Conservation (phyloP, 2,113 vertebrate genomes). For the Ginglymostoma cirratum region DNA sequence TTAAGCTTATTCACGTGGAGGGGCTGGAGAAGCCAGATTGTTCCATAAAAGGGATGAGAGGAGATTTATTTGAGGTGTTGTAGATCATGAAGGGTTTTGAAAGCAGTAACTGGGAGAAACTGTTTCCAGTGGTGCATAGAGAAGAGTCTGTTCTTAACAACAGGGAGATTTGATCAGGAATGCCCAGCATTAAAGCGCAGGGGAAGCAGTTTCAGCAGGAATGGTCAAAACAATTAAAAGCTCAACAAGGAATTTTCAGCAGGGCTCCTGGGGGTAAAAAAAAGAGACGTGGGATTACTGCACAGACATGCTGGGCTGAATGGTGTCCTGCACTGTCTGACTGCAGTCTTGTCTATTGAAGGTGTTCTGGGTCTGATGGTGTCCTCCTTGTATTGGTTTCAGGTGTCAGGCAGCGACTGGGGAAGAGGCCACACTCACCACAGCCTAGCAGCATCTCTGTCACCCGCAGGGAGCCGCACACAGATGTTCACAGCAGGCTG, state of each 20-base stretch:
- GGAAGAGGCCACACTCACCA: conserved; percentile 81
- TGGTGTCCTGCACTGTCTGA: neutral
- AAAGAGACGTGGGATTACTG: neutral
- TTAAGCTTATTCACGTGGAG: neutral
- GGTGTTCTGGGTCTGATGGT: neutral
- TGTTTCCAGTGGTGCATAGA: neutral
- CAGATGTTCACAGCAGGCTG: conserved; percentile 84
- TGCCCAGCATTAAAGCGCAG: neutral
- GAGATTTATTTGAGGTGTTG: neutral
- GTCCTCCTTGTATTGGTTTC: conserved; percentile 25
- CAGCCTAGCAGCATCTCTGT: conserved; percentile 47
- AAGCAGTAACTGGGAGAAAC: neutral
- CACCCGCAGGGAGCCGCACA: conserved; percentile 68
- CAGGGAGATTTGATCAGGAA: neutral
- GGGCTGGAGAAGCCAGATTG: neutral
- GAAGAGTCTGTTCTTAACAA: too few relatives aligned
- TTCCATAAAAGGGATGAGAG: neutral
- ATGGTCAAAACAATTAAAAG: neutral
- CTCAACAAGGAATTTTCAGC: neutral
- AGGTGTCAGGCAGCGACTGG: conserved; percentile 87
- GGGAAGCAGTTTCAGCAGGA: neutral
- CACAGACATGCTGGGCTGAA: neutral
- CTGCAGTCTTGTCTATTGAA: too few relatives aligned
- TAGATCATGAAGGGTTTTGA: neutral
- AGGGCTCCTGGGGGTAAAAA: neutral